Conservation (phyloP, 1,140 invertebrate genomes). For the Leptinotarsa undecemlineata region DNA sequence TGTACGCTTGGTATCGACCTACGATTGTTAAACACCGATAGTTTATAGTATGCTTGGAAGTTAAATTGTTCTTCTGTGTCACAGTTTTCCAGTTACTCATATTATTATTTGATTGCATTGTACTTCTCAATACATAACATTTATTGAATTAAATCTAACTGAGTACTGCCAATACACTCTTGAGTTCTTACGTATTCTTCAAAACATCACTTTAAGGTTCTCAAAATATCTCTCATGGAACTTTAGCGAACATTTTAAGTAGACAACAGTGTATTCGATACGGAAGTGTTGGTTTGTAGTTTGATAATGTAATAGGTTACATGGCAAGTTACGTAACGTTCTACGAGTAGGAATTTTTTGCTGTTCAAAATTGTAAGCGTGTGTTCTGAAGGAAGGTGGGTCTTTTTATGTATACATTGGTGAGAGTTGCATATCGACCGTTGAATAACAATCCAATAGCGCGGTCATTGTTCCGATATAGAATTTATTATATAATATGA, state of each 20-base stretch:
- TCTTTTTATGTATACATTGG: slow-evolving; percentile 8
- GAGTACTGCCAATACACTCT: too few species aligned
- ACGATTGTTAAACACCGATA: too few species aligned
- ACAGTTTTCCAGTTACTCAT: too few species aligned
- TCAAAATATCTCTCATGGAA: not conserved
- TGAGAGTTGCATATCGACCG: slow-evolving; percentile 1
- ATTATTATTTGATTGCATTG: too few species aligned
- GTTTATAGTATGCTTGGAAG: too few species aligned
- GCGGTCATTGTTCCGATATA: not conserved
- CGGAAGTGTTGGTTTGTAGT: slow-evolving; percentile 1
- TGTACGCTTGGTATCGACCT: too few species aligned
- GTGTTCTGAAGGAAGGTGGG: slow-evolving; percentile 1
- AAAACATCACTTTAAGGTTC: not conserved
- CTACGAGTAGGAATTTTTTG: slow-evolving; percentile 1
- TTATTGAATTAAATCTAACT: too few species aligned
- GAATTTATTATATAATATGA: slow-evolving; percentile 1
- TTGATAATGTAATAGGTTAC: slow-evolving; percentile 8
- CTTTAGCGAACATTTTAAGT: not conserved
- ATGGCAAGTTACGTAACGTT: slow-evolving; percentile 3
- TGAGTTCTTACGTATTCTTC: too few species aligned
- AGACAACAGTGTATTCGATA: not conserved
- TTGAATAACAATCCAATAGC: slow-evolving; percentile 6
- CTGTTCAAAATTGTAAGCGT: slow-evolving; percentile 3
- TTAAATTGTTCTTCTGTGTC: too few species aligned
- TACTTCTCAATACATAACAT: too few species aligned